Conservation (phyloP, 2,888 invertebrate species). For the Arctia plantaginis region DNA sequence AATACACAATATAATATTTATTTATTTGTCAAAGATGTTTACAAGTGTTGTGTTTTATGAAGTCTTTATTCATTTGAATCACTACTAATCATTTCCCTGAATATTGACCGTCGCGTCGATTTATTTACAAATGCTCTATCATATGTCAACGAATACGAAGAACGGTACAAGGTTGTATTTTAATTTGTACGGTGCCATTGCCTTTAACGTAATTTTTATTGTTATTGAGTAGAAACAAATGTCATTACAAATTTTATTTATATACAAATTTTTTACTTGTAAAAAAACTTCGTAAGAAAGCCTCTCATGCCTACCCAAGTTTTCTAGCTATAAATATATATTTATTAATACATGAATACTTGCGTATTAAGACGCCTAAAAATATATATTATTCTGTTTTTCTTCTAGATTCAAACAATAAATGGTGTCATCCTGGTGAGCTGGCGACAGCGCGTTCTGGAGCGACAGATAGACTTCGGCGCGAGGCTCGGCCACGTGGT, state of each 20-base stretch:
- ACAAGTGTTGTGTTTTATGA: conserved; percentile 11
- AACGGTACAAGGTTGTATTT: background rate
- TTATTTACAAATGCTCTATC: conserved; percentile 17
- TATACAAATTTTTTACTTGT: too few species aligned
- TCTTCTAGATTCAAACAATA: conserved; percentile 92
- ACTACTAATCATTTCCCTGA: conserved; percentile 11
- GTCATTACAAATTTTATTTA: too few species aligned
- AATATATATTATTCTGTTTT: background rate
- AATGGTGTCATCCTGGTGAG: conserved; percentile 94
- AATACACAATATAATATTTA: too few species aligned
- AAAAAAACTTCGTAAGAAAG: too few species aligned
- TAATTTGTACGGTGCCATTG: background rate
- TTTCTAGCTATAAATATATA: too few species aligned
- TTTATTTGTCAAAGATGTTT: conserved; percentile 5
- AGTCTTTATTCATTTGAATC: conserved; percentile 11
- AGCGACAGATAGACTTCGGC: conserved; percentile 96
- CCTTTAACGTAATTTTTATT: background rate
- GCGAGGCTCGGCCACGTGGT: conserved; percentile 94
- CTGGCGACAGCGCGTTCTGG: conserved; percentile 94
- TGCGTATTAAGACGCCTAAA: too few species aligned
- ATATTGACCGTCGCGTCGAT: conserved; percentile 6
- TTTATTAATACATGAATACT: too few species aligned
- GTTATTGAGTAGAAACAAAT: background rate
- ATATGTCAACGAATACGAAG: background rate
- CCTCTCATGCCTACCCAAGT: too few species aligned